Evolutionary conservation across 2,797 vertebrate species (phyloP).

Genomic region (Pelobates cultripes): DNA sequence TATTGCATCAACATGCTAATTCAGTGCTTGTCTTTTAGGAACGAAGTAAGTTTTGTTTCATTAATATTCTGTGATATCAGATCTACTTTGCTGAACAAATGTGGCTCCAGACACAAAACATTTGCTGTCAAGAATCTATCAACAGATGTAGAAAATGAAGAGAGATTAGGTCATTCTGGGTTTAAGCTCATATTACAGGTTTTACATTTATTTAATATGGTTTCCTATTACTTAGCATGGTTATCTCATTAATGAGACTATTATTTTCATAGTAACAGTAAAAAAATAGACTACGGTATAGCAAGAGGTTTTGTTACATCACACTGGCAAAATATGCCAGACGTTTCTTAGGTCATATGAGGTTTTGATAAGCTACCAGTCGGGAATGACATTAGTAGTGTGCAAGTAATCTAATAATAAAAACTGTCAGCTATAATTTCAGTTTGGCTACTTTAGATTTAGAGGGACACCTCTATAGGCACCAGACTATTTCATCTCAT

Average conservation of each 20-base stretch:
- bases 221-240: slow-evolving; percentile 2
- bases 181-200: slow-evolving; percentile 41
- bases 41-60: not conserved
- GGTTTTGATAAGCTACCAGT: not conserved
- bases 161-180: slow-evolving; percentile 20
- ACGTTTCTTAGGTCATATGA: not conserved
- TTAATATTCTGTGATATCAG: slow-evolving; percentile 34
- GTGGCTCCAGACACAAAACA: slow-evolving; percentile 36
- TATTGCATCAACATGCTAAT: slow-evolving; percentile 16
- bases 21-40: not conserved
- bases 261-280: not conserved
- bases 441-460: too few species aligned
- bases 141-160: slow-evolving; percentile 43
- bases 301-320: not conserved
- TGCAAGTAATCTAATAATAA: too few species aligned
- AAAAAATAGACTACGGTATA: not conserved
- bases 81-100: slow-evolving; percentile 48
- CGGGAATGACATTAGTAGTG: too few species aligned
- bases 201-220: slow-evolving; percentile 21
- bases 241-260: slow-evolving; percentile 28
- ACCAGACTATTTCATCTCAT: too few species aligned
- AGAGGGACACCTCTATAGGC: too few species aligned
- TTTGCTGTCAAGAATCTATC: slow-evolving; percentile 44
- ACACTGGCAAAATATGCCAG: not conserved
- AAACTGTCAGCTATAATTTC: too few species aligned